phyloP scores from a whole-genome alignment of 2,888 invertebrate genomes.

The Nomada fucata region DNA sequence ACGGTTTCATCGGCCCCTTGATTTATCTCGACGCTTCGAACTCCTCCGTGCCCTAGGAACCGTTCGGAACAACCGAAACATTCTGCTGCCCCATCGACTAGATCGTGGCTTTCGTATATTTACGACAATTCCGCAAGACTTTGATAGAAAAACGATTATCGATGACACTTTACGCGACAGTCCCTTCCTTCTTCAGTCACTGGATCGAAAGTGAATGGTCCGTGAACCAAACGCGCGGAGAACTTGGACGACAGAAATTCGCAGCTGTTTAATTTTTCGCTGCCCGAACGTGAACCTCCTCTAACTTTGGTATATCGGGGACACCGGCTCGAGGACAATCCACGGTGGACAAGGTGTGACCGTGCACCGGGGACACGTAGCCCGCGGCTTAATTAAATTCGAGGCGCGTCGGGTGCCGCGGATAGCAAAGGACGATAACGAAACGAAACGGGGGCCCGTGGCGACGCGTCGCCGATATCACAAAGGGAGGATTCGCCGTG shows the following conservation, averaged over 20 bases:
- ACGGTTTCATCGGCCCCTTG: conserved; percentile 74
- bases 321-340: background rate
- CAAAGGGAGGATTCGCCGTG: conserved; percentile 62
- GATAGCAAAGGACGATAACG: conserved; percentile 61
- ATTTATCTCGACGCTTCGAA: conserved; percentile 71
- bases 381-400: conserved; percentile 71
- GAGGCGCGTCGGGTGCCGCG: conserved; percentile 17
- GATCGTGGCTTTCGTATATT: conserved; percentile 22
- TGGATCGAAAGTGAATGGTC: conserved; percentile 9
- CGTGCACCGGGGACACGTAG: conserved; percentile 41
- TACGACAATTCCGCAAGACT: background rate
- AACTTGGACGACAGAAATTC: background rate
- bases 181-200: conserved; percentile 1
- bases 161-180: conserved; percentile 30
- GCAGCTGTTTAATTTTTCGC: no score
- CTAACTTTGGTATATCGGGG: conserved; percentile 34
- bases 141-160: conserved; percentile 26
- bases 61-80: conserved; percentile 25
- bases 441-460: conserved; percentile 40
- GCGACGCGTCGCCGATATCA: conserved; percentile 52
- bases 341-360: conserved; percentile 6
- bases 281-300: no score
- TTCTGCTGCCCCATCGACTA: background rate
- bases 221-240: background rate
- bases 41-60: conserved; percentile 33